A percentile compares a stretch with the other conserved stretches of the same genome.
Evolutionary conservation across 1,140 invertebrate species (phyloP).

Genomic region (Cyphomyrmex costatus): DNA sequence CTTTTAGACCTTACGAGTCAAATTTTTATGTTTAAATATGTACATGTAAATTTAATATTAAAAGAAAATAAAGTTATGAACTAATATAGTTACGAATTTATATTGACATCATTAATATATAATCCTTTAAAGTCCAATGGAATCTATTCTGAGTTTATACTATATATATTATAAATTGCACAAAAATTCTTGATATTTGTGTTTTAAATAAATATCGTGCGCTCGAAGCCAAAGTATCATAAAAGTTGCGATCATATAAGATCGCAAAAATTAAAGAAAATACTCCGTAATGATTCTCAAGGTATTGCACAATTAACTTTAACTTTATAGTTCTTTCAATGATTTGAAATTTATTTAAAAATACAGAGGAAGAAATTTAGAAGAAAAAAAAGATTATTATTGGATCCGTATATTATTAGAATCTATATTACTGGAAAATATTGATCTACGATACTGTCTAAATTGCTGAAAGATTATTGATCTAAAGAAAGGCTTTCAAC

Average conservation of each 20-base stretch:
- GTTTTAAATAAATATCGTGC: not conserved
- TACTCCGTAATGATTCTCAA: not conserved
- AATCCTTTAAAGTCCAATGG: not conserved
- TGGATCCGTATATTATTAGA: not conserved
- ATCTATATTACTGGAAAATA: constrained; percentile 19
- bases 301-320: not conserved
- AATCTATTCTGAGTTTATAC: not conserved
- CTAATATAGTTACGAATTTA: not conserved
- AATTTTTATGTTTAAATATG: too few species aligned
- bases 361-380: not conserved
- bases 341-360: not conserved
- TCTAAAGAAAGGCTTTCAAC: constrained; percentile 20
- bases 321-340: not conserved
- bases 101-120: not conserved
- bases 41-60: not conserved
- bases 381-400: constrained; percentile 3
- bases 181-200: not conserved
- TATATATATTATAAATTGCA: not conserved
- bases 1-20: not conserved
- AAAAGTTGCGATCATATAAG: too few species aligned
- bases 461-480: constrained; percentile 1
- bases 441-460: constrained; percentile 15
- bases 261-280: not conserved
- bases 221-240: not conserved
- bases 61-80: not conserved